phyloP scores from a whole-genome alignment of 2,888 invertebrate genomes.

The Nephrotoma appendiculata region DNA sequence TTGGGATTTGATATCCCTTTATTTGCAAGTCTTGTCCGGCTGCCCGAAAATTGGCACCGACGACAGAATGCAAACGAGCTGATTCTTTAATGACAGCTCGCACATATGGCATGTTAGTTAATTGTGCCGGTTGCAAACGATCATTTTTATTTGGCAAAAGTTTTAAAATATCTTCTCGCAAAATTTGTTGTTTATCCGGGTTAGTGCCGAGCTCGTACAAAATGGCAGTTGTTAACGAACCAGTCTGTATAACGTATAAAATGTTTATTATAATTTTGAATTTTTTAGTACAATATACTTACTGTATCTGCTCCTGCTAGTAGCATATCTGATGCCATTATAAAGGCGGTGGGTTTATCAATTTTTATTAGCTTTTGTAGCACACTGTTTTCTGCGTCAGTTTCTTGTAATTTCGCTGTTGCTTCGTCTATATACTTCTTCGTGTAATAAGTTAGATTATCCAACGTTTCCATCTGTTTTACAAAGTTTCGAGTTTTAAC shows the following conservation, averaged over 20 bases:
- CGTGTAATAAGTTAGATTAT: conserved; percentile 10
- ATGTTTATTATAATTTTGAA: not conserved
- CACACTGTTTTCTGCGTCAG: conserved; percentile 27
- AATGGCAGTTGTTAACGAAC: conserved; percentile 36
- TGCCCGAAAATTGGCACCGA: conserved; percentile 38
- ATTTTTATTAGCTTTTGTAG: conserved; percentile 36
- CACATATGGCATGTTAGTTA: conserved; percentile 39
- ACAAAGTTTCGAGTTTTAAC: conserved; percentile 22
- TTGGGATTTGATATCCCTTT: conserved; percentile 42
- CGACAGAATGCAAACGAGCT: conserved; percentile 40
- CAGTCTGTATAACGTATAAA: conserved; percentile 32
- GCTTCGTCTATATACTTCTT: not conserved
- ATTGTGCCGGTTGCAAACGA: conserved; percentile 25
- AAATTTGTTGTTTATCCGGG: conserved; percentile 40
- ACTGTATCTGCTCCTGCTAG: conserved; percentile 20
- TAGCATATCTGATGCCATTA: conserved; percentile 19
- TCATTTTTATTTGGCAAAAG: conserved; percentile 24
- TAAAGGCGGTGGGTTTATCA: conserved; percentile 15
- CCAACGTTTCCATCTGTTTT: conserved; percentile 25
- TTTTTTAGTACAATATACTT: not conserved
- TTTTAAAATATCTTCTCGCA: conserved; percentile 34
- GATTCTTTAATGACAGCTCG: conserved; percentile 55
- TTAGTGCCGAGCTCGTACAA: conserved; percentile 45
- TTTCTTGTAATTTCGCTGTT: not conserved
- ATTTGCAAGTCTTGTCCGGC: conserved; percentile 39